phyloP scores from a whole-genome alignment of 2,113 vertebrate genomes.

The Sardina pilchardus region DNA sequence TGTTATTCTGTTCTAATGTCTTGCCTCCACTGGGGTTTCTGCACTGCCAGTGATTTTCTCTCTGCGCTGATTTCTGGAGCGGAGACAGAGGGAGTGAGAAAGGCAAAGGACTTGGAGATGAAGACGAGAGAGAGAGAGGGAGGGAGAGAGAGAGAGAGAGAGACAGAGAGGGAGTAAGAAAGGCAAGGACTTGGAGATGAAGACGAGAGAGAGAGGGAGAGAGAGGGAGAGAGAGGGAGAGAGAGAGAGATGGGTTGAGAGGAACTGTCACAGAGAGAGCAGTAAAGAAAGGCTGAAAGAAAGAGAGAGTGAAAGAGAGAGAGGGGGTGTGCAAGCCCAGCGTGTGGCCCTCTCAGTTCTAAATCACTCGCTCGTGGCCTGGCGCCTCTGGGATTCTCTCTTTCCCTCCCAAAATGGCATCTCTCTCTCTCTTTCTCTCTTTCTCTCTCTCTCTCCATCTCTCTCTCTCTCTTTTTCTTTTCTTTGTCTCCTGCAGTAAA shows the following conservation, averaged over 20 bases:
- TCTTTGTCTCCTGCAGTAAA: slow-evolving; percentile 31
- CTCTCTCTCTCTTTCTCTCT: not conserved
- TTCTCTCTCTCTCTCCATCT: not conserved
- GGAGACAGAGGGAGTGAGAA: slow-evolving; percentile 17
- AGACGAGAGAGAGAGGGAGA: not conserved
- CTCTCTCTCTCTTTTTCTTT: not conserved
- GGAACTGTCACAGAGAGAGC: slow-evolving; percentile 14
- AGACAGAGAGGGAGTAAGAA: not conserved
- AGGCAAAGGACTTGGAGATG: not conserved
- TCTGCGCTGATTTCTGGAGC: slow-evolving; percentile 36
- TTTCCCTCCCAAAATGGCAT: not conserved
- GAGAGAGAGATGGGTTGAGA: not conserved
- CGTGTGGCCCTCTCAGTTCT: slow-evolving; percentile 21
- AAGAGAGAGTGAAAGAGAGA: not conserved
- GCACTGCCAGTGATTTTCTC: slow-evolving; percentile 39
- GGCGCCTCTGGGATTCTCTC: not conserved
- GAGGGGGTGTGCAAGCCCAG: not conserved
- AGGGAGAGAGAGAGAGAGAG: not conserved
- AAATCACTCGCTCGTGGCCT: slow-evolving; percentile 16
- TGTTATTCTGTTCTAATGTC: slow-evolving; percentile 38
- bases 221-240: not conserved
- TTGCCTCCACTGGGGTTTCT: slow-evolving; percentile 50
- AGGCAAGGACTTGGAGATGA: too few relatives aligned
- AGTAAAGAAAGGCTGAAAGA: not conserved
- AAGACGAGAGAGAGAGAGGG: not conserved